Conservation (phyloP, 2,113 vertebrate genomes). For the Stigmatopora argus region DNA sequence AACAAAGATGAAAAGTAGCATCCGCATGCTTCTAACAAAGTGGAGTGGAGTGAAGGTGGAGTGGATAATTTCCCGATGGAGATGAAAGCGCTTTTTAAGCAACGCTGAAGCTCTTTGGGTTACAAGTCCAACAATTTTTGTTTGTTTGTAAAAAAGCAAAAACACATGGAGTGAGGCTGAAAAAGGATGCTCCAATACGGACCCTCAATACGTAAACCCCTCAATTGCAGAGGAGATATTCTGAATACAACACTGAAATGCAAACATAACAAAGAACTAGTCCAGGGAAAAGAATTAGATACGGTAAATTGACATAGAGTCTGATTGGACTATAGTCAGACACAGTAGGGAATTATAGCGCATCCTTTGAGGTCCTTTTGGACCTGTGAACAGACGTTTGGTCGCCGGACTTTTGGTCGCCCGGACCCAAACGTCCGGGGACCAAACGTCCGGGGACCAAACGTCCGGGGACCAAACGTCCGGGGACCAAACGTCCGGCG, state of each 20-base stretch:
- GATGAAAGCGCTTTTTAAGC: slow-evolving; percentile 41
- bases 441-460: no score
- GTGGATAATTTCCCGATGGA: slow-evolving; percentile 29
- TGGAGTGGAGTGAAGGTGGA: slow-evolving; percentile 20
- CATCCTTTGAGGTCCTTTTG: slow-evolving; percentile 29
- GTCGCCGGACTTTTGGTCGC: no score
- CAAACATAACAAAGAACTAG: background rate
- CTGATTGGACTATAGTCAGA: slow-evolving; percentile 13
- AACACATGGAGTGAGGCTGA: slow-evolving; percentile 19
- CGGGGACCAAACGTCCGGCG: no score
- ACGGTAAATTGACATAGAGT: background rate
- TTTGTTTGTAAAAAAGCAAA: slow-evolving; percentile 21
- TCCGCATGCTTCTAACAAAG: slow-evolving; percentile 24
- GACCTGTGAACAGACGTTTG: no score
- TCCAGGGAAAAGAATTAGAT: background rate
- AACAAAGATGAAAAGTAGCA: slow-evolving; percentile 28
- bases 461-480: no score
- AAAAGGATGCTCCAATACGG: slow-evolving; percentile 3
- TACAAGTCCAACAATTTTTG: slow-evolving; percentile 23
- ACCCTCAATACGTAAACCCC: slow-evolving; percentile 24
- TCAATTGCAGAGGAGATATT: background rate
- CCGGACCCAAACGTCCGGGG: no score
- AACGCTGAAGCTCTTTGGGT: slow-evolving; percentile 30
- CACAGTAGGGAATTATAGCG: slow-evolving; percentile 21
- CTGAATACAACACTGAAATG: background rate